Percentiles rank a stretch among this genome's conserved stretches.
phyloP scores from a whole-genome alignment of 2,113 vertebrate genomes.

The Elgaria multicarinata region DNA sequence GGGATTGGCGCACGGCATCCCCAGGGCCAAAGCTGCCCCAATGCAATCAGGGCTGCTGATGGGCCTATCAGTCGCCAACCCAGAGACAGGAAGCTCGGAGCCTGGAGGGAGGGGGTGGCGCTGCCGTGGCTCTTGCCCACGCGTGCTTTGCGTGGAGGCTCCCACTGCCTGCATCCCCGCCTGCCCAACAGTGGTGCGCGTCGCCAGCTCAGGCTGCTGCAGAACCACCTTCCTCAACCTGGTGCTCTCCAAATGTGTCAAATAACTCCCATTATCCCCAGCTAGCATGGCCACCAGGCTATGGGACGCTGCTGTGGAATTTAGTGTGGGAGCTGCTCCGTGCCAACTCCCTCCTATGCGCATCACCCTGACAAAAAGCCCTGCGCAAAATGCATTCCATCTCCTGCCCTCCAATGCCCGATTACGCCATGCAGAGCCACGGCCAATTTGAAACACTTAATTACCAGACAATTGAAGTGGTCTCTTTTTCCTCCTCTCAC shows the following conservation, averaged over 20 bases:
- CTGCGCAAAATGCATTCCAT: not conserved
- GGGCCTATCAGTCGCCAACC: too few species aligned
- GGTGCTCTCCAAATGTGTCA: too few species aligned
- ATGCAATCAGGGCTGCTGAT: too few species aligned
- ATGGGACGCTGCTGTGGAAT: too few species aligned
- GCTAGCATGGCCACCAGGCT: too few species aligned
- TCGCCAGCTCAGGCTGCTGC: not conserved
- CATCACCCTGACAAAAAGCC: not conserved
- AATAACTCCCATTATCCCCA: too few species aligned
- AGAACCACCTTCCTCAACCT: too few species aligned
- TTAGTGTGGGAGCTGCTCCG: not conserved
- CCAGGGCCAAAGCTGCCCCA: not conserved
- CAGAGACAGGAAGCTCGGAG: too few species aligned
- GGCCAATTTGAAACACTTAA: constrained; percentile 16
- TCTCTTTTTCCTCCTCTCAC: not conserved
- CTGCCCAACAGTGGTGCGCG: not conserved
- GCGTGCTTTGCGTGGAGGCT: not conserved
- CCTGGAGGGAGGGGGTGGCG: not conserved
- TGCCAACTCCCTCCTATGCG: not conserved
- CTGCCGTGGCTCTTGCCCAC: not conserved
- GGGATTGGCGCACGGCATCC: not conserved
- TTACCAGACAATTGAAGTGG: not conserved
- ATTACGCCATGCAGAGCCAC: not conserved
- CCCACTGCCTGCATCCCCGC: not conserved
- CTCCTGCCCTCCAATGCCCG: not conserved